Evolutionary conservation across 1,140 invertebrate genomes (phyloP).

Genomic region (Aphelenchoides fujianensis): DNA sequence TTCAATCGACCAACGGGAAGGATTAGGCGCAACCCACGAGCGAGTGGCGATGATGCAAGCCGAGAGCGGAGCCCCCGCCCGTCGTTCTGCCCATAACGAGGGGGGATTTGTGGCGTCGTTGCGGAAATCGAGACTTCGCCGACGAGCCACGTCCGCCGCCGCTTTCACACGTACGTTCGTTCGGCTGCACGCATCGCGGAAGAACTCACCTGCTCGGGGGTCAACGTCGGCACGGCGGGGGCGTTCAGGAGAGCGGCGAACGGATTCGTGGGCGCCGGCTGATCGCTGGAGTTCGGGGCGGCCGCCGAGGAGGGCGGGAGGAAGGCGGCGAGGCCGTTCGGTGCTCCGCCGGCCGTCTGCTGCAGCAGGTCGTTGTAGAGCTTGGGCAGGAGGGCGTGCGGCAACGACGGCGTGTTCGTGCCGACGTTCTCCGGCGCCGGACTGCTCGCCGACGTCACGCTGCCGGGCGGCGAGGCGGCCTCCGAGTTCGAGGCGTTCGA

Average conservation of each 20-base stretch:
- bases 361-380: conserved; percentile 13
- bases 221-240: background rate
- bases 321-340: conserved; percentile 1
- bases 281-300: no score
- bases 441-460: conserved; percentile 2
- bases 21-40: background rate
- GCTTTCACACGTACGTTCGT: background rate
- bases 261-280: background rate
- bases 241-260: background rate
- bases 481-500: conserved; percentile 20
- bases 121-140: background rate
- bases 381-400: conserved; percentile 11
- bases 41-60: background rate
- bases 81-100: background rate
- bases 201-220: conserved; percentile 1
- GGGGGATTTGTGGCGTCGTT: background rate
- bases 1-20: no score
- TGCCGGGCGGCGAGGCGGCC: conserved; percentile 16
- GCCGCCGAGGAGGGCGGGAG: background rate
- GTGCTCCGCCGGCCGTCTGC: background rate
- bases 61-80: background rate
- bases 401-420: background rate
- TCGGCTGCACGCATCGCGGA: background rate
- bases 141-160: background rate
- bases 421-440: conserved; percentile 3